phyloP scores from a whole-genome alignment of 2,113 vertebrate species.

The Sus scrofa region T2T-Sscrofa CM000817.6:113510001-113510500 shows the following conservation, averaged over 20 bases:
- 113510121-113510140: not conserved
- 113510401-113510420: no score
- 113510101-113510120: not conserved
- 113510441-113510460: no score
- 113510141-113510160: not conserved
- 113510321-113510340: no score
- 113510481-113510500: no score
- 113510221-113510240: not conserved
- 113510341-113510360: no score
- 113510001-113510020: conserved; percentile 17
- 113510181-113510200: not conserved
- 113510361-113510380: no score
- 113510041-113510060: not conserved
- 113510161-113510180: not conserved
- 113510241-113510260: not conserved
- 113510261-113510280: not conserved
- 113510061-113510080: not conserved
- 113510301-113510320: no score
- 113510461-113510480: no score
- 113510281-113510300: no score
- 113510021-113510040: not conserved
- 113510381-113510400: no score
- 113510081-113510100: not conserved
- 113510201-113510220: not conserved
- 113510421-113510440: no score